Base-by-base conservation (phyloP, 2,797 vertebrate species). In the Macropus fuliginosus region DNA sequence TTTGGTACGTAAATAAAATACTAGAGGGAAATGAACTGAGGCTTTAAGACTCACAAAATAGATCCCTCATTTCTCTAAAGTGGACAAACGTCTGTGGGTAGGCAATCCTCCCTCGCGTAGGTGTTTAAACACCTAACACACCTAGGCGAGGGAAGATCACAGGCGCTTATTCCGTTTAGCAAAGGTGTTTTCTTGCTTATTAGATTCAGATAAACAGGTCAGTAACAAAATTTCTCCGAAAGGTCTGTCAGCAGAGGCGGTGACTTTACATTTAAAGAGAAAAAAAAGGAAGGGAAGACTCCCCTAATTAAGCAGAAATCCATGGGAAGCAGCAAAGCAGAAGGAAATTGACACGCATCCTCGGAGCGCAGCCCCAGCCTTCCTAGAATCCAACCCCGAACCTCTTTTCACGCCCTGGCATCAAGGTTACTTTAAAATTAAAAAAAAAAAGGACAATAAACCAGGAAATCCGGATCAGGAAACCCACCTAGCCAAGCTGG, bases 351-450 rank as follows among this genome's bases (percentile, higher is more conserved):
- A 74, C 66, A 74, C 66, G 93, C 91, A 74, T 56, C 54, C 95
- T 52, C 93, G 91, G 87, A 0, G 94, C n/a, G 5, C 18, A 74
- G 29, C 50, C 89, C 95, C 9, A 62, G 52, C 56, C 13, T 34
- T 31, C 95, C 52, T 31, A 0, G 55, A 52, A 50, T 10, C 55
- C 90, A 91, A 57, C 28, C n/a, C 91, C 40, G 3, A n/a, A 91
- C 55, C 91, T 16, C 50, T 81, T 46, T 46, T 81, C 74, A 92
- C 56, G 62, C 93, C 52, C 90, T 29, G 31, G 93, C 94, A 91
- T 27, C 92, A 14, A 93, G 16, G 95, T 94, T 55, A 66, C 96
- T 57, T 54, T 54, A 46, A 52, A 66, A 66, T 34, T 31, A 66
- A 62, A 34, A 62, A 59, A 59, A 62, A 34, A 34, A 34, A 21